Evolutionary conservation across 1,140 invertebrate species (phyloP).

Genomic region (Conopomorpha cramerella): DNA sequence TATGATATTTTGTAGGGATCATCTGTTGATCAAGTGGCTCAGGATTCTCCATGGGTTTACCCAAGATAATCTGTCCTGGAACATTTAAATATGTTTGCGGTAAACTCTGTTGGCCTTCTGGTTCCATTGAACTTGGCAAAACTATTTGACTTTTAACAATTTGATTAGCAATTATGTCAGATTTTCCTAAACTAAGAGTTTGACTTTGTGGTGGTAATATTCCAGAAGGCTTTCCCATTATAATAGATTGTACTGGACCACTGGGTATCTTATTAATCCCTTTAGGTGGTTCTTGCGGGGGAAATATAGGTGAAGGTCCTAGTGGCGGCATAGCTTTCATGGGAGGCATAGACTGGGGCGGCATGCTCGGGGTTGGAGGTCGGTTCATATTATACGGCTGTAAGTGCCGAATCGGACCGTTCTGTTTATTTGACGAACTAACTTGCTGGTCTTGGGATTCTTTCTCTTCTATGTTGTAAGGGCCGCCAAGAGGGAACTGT

Average conservation of each 20-base stretch:
- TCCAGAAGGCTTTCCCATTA: slow-evolving; percentile 30
- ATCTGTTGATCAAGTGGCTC: slow-evolving; percentile 50
- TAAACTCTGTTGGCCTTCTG: slow-evolving; percentile 26
- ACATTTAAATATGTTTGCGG: slow-evolving; percentile 29
- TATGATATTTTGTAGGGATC: slow-evolving; percentile 34
- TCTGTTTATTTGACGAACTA: too few species aligned
- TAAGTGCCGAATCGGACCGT: too few species aligned
- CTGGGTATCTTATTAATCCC: slow-evolving; percentile 10
- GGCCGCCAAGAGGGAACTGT: too few species aligned
- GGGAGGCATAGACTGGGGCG: too few species aligned
- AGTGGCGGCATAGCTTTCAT: slow-evolving; percentile 33
- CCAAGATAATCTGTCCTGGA: slow-evolving; percentile 53
- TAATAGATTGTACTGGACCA: slow-evolving; percentile 17
- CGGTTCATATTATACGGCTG: slow-evolving; percentile 27
- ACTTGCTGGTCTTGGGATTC: too few species aligned
- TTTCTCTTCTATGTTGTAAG: too few species aligned
- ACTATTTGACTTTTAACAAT: slow-evolving; percentile 52
- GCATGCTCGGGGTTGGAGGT: slow-evolving; percentile 19
- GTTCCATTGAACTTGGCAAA: slow-evolving; percentile 24
- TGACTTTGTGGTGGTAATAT: slow-evolving; percentile 23
- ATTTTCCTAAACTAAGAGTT: slow-evolving; percentile 46
- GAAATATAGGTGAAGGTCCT: slow-evolving; percentile 17
- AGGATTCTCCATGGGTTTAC: slow-evolving; percentile 54
- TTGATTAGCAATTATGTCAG: slow-evolving; percentile 53
- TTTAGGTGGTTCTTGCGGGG: slow-evolving; percentile 10